Percentiles rank a stretch among this genome's conserved stretches.
Conservation (phyloP, 64 coral and sea anemone genomes). For the Stylophora pistillata region DNA sequence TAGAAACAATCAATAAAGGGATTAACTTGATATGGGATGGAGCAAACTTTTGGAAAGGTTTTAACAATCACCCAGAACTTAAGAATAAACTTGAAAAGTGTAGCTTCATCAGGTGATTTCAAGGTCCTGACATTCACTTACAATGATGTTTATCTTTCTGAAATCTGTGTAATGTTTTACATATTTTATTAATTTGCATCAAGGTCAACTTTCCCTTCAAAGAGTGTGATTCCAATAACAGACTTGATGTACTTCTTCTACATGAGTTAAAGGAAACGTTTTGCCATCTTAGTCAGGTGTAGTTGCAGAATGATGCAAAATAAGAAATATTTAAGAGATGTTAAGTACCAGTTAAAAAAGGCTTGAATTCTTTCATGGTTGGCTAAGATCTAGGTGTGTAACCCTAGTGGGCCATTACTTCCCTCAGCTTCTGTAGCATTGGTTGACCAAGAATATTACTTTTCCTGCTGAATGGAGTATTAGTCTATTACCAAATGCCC, state of each 20-base stretch:
- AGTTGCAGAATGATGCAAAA: too few species aligned
- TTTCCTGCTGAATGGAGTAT: too few species aligned
- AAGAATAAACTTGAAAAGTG: too few species aligned
- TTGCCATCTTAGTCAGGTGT: slow-evolving; percentile 93
- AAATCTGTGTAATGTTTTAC: not conserved
- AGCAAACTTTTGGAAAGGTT: too few species aligned
- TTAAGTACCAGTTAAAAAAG: not conserved
- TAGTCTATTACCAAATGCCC: too few species aligned
- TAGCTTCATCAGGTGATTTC: not conserved
- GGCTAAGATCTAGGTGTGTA: too few species aligned
- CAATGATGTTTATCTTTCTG: not conserved
- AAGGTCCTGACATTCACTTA: not conserved
- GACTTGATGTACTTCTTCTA: slow-evolving; percentile 84
- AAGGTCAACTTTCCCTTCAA: slow-evolving; percentile 97
- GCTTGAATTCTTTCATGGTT: not conserved
- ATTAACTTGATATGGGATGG: too few species aligned
- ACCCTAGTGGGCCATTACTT: too few species aligned
- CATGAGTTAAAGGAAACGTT: slow-evolving; percentile 97
- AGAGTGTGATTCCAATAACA: slow-evolving; percentile 80
- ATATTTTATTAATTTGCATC: not conserved
- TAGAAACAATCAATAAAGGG: too few species aligned
- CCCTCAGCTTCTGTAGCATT: too few species aligned
- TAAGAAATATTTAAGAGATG: not conserved
- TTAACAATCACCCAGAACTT: too few species aligned
- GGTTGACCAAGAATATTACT: too few species aligned